phyloP scores from a whole-genome alignment of 2,888 invertebrate species.

The Hololepta plana region DNA sequence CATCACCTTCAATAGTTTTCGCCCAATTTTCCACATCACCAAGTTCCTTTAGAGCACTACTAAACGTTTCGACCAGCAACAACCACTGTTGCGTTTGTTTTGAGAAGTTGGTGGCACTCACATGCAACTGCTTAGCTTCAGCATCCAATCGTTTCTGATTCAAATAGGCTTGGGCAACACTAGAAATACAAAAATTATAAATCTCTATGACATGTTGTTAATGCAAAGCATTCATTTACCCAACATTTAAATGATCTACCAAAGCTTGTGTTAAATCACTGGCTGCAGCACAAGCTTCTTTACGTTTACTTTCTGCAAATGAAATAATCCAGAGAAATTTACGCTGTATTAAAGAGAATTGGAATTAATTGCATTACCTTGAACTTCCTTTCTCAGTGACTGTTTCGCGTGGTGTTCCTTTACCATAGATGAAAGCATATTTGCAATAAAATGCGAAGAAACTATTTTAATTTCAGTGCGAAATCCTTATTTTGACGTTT shows the following conservation, averaged over 20 bases:
- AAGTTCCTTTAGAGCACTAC: constrained; percentile 80
- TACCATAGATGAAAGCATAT: constrained; percentile 68
- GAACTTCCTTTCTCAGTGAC: constrained; percentile 56
- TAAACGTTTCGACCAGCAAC: constrained; percentile 75
- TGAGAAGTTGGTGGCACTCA: constrained; percentile 84
- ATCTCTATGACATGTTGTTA: constrained; percentile 5
- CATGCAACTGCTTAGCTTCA: constrained; percentile 89
- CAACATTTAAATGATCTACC: constrained; percentile 94
- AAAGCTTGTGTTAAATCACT: constrained; percentile 83
- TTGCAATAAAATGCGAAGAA: too few relatives aligned
- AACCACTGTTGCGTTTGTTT: constrained; percentile 97
- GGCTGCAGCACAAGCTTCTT: constrained; percentile 84
- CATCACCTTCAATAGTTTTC: constrained; percentile 87
- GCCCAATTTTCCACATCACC: constrained; percentile 99
- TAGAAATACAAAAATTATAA: constrained; percentile 27
- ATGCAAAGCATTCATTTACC: constrained; percentile 37
- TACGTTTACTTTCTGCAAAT: constrained; percentile 67
- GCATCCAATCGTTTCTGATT: constrained; percentile 96
- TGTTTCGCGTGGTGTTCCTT: constrained; percentile 79
- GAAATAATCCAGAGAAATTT: constrained; percentile 7
- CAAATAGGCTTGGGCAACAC: constrained; percentile 94
- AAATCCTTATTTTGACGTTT: too few relatives aligned
- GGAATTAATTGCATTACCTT: constrained; percentile 38
- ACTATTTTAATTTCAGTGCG: too few relatives aligned
- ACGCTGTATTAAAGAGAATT: constrained; percentile 7